A percentile compares a stretch with the other conserved stretches of the same genome.
phyloP scores from a whole-genome alignment of 92 coral and sea anemone species.

The Scolanthus callimorphus region DNA sequence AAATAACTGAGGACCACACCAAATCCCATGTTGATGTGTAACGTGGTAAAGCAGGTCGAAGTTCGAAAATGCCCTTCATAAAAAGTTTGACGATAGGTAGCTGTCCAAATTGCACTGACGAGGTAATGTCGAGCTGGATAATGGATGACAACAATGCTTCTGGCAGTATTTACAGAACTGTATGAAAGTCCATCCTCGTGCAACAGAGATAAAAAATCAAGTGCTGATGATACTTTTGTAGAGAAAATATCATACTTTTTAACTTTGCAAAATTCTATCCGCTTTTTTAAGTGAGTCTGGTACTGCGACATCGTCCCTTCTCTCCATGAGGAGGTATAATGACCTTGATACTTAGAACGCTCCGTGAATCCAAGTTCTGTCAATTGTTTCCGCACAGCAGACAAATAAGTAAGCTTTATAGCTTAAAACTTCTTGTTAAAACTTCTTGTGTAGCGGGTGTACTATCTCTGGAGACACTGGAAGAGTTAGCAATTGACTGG shows the following conservation, averaged over 20 bases:
- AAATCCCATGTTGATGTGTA: constrained; percentile 35
- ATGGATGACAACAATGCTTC: constrained; percentile 51
- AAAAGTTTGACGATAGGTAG: constrained; percentile 41
- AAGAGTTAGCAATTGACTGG: constrained; percentile 29
- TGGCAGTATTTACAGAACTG: constrained; percentile 41
- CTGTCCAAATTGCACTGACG: constrained; percentile 38
- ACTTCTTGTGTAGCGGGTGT: constrained; percentile 40
- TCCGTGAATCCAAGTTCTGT: constrained; percentile 24
- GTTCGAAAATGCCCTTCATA: constrained; percentile 45
- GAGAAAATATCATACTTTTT: constrained; percentile 24
- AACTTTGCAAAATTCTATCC: constrained; percentile 39
- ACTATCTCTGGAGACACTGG: constrained; percentile 24
- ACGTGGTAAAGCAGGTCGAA: constrained; percentile 40
- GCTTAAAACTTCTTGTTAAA: too few relatives aligned
- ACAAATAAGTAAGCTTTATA: constrained; percentile 17
- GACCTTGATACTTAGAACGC: constrained; percentile 16
- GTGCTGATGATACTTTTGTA: constrained; percentile 23
- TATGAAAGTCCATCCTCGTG: constrained; percentile 44
- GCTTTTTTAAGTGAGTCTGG: constrained; percentile 27
- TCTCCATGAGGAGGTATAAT: constrained; percentile 46
- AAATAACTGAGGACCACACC: too few relatives aligned
- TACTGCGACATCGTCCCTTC: constrained; percentile 40
- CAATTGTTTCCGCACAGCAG: constrained; percentile 43
- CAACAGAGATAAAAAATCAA: constrained; percentile 39
- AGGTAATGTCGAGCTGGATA: constrained; percentile 18